phyloP scores from a whole-genome alignment of 1,140 invertebrate species.

The Drosophila obscura region DNA sequence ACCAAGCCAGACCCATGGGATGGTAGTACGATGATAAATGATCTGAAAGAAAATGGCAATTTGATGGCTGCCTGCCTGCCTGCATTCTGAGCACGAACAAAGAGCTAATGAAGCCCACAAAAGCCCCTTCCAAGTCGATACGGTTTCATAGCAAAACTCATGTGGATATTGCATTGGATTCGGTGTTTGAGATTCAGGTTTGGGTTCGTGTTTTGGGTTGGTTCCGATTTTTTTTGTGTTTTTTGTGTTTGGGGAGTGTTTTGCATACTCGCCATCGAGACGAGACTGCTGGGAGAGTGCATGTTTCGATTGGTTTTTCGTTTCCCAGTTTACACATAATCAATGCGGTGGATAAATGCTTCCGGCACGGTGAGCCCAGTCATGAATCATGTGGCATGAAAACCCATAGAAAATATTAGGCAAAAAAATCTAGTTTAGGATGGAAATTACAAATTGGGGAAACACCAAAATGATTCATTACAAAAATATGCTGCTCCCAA shows the following conservation, averaged over 20 bases:
- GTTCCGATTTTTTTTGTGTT: slow-evolving; percentile 32
- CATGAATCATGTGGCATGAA: slow-evolving; percentile 36
- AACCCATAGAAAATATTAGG: slow-evolving; percentile 36
- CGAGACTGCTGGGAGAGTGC: slow-evolving; percentile 16
- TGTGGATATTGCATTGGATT: slow-evolving; percentile 31
- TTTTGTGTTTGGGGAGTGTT: slow-evolving; percentile 38
- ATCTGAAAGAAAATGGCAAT: slow-evolving; percentile 42
- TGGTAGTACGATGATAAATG: slow-evolving; percentile 58
- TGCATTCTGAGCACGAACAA: slow-evolving; percentile 48
- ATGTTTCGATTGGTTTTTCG: slow-evolving; percentile 33
- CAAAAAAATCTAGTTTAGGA: slow-evolving; percentile 35
- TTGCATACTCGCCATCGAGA: slow-evolving; percentile 25
- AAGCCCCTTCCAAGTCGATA: slow-evolving; percentile 47
- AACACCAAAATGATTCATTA: too few species aligned
- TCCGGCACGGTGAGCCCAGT: slow-evolving; percentile 26
- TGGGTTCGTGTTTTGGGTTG: slow-evolving; percentile 19
- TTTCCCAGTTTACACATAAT: slow-evolving; percentile 34
- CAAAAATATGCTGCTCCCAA: too few species aligned
- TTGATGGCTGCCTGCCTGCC: slow-evolving; percentile 24
- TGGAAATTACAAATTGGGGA: background rate
- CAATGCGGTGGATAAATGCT: slow-evolving; percentile 25
- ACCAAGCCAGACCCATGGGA: background rate
- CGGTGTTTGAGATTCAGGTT: too few species aligned
- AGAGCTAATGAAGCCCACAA: slow-evolving; percentile 34
- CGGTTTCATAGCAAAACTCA: background rate